A percentile compares a stretch with the other conserved stretches of the same genome.
Evolutionary conservation across 2,888 invertebrate species (phyloP).

Genomic region (Myopa tessellatipennis): DNA sequence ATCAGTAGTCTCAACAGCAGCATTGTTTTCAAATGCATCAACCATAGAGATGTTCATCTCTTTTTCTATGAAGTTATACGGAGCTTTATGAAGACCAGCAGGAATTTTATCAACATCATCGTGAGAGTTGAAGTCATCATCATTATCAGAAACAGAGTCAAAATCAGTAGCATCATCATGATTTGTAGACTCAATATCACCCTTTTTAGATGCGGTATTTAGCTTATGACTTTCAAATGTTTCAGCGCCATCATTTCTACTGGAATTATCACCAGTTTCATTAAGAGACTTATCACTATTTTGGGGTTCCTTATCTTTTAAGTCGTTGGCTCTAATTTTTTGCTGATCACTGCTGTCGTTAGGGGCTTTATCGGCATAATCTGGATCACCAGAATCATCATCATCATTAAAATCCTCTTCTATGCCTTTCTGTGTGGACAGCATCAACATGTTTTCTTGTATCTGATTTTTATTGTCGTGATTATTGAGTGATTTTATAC

Average conservation of each 20-base stretch:
- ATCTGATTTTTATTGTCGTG: constrained; percentile 35
- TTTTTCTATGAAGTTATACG: too few relatives aligned
- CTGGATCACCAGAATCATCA: constrained; percentile 5
- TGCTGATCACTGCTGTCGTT: constrained; percentile 52
- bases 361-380: constrained; percentile 15
- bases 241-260: not conserved
- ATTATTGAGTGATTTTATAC: constrained; percentile 53
- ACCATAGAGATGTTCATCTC: not conserved
- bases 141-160: not conserved
- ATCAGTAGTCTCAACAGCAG: constrained; percentile 46
- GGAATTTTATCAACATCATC: not conserved
- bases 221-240: not conserved
- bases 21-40: constrained; percentile 43
- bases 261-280: not conserved
- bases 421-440: constrained; percentile 2
- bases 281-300: not conserved
- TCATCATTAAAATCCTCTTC: not conserved
- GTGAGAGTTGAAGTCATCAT: not conserved
- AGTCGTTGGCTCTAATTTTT: constrained; percentile 43
- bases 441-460: constrained; percentile 15
- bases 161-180: not conserved
- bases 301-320: too few relatives aligned
- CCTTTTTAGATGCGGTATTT: not conserved
- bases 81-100: too few relatives aligned
- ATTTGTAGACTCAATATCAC: constrained; percentile 21